Percentiles rank a stretch among this genome's conserved stretches.
phyloP scores from a whole-genome alignment of 2,888 invertebrate genomes.

The Lymantria dispar region DNA sequence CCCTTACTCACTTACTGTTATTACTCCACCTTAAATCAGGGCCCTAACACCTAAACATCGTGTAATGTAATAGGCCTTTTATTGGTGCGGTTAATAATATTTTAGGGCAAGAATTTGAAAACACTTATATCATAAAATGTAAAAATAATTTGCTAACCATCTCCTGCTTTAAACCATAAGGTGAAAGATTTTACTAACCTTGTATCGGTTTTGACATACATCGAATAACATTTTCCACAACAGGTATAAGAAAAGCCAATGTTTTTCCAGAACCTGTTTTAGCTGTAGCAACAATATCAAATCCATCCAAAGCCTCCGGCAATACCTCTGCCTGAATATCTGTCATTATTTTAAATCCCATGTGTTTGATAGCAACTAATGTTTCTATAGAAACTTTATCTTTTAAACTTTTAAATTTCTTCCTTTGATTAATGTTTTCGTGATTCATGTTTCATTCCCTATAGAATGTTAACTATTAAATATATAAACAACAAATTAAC shows the following conservation, averaged over 20 bases:
- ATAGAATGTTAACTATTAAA: no score
- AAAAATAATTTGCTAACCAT: no score
- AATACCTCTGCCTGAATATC: slow-evolving; percentile 95
- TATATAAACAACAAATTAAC: no score
- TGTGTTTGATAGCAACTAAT: slow-evolving; percentile 88
- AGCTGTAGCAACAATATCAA: slow-evolving; percentile 96
- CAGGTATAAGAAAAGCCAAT: slow-evolving; percentile 96
- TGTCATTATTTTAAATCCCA: slow-evolving; percentile 97
- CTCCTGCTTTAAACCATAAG: neutral
- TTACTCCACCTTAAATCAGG: no score
- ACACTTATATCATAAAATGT: no score
- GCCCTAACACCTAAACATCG: no score
- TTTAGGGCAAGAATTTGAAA: no score
- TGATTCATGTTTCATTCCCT: slow-evolving; percentile 34
- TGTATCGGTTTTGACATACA: slow-evolving; percentile 27
- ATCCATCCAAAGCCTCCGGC: slow-evolving; percentile 92
- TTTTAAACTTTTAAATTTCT: slow-evolving; percentile 79
- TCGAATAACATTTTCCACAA: slow-evolving; percentile 93
- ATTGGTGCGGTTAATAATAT: no score
- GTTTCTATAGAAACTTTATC: slow-evolving; percentile 88
- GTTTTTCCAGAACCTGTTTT: slow-evolving; percentile 99
- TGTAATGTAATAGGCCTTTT: no score
- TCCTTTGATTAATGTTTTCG: slow-evolving; percentile 23
- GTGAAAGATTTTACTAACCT: slow-evolving; percentile 31
- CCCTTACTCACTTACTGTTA: no score